phyloP scores from a whole-genome alignment of 2,888 invertebrate species.

The Labia minor region DNA sequence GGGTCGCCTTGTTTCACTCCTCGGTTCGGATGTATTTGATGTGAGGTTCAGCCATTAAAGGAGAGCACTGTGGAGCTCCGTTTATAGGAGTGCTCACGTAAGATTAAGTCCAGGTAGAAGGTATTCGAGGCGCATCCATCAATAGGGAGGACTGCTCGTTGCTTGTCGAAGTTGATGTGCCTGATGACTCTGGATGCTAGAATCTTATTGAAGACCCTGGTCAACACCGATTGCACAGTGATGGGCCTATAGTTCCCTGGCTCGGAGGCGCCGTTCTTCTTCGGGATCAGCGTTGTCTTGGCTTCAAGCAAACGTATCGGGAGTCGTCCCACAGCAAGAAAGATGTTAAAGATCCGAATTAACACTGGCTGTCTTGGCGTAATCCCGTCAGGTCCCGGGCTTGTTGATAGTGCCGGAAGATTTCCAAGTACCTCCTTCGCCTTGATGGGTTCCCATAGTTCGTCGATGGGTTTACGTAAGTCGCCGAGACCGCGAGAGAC shows the following conservation, averaged over 20 bases:
- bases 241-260: slow-evolving; percentile 22
- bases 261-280: no score
- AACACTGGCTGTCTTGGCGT: background rate
- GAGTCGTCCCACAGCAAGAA: background rate
- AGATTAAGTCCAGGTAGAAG: slow-evolving; percentile 23
- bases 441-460: background rate
- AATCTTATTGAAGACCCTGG: no score
- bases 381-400: slow-evolving; percentile 14
- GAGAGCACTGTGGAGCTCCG: background rate
- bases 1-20: slow-evolving; percentile 38
- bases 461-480: background rate
- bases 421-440: background rate
- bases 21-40: slow-evolving; percentile 25
- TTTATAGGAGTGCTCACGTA: slow-evolving; percentile 25
- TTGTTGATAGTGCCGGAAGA: background rate
- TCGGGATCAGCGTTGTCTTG: no score
- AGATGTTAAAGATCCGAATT: slow-evolving; percentile 14
- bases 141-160: background rate
- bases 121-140: no score
- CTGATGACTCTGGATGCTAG: no score
- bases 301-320: background rate
- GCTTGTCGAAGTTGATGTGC: no score
- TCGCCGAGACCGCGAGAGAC: background rate
- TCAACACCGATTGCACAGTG: no score
- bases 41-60: background rate